Base-by-base conservation (phyloP, 2,113 vertebrate species). In the Oceanodroma tethys region DNA sequence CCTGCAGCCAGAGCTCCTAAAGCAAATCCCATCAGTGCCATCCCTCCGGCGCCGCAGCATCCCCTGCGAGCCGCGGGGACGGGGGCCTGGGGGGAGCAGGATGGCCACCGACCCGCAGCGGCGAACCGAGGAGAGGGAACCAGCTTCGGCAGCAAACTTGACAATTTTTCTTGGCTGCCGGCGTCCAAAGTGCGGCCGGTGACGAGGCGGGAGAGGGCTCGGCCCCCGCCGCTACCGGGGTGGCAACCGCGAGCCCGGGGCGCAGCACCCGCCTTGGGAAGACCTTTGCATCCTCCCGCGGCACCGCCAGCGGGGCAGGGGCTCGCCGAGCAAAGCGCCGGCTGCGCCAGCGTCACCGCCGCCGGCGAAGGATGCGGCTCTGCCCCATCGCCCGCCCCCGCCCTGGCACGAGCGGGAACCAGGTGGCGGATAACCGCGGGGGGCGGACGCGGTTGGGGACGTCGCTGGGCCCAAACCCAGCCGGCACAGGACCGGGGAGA, bases 31-130 rank as follows among this genome's bases (percentile, higher is more conserved):
- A 26, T 45, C 48, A 4, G 13, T 6, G 17, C 47, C 5, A 5
- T 16, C 55, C 56, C 36, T 10, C 47, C 5, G 4, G n/a, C 5
- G 4, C 40, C 3, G 10, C 52, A 4, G 13, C 6, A 3, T 19
- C 47, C 47, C 45, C n/a, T 27, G n/a, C 8, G 1, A 20, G 47
- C 38, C 6, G 3, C 0, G 2, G 47, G 56, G 65, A 18, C 2
- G 2, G 36, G 70, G n/a, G 6, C 8, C 38, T 9, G 20, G 42
- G 36, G 19, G 56, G 42, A 38, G 52, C 26, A 10, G 62, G n/a
- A 7, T 2, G 2, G 62, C 18, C 72, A 59, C 78, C 34, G 5
- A 66, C 85, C 79, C 29, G 34, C 36, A 11, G 52, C 1, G 1
- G 25, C 2, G 0, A 43, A 45, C 15, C 8, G 2, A 10, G 40